Evolutionary conservation across 2,888 invertebrate genomes (phyloP).

Genomic region (Melikaiella ostensackeni): DNA sequence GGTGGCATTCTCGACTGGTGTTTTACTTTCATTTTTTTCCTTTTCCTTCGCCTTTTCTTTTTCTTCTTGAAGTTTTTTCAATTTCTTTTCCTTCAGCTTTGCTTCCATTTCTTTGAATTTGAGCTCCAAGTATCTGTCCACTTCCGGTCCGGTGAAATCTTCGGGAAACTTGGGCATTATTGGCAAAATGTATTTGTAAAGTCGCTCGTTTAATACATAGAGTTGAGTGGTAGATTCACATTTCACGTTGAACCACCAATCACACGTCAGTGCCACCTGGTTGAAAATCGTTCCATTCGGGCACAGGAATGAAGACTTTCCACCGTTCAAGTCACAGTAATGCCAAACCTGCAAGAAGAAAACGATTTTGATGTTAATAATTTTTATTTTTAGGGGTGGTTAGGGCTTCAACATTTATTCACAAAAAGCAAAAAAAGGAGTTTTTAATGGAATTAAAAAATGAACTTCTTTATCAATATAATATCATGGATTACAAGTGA

Average conservation of each 20-base stretch:
- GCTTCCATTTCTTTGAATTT: slow-evolving; percentile 94
- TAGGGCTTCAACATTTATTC: too few species aligned
- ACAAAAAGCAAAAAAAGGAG: too few species aligned
- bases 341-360: slow-evolving; percentile 87
- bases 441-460: too few species aligned
- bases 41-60: slow-evolving; percentile 65
- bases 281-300: slow-evolving; percentile 95
- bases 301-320: slow-evolving; percentile 92
- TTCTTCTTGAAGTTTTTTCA: slow-evolving; percentile 69
- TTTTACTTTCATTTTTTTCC: slow-evolving; percentile 62
- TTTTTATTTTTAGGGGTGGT: too few species aligned
- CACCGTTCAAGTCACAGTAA: slow-evolving; percentile 93
- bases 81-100: slow-evolving; percentile 84
- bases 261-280: slow-evolving; percentile 92
- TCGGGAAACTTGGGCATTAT: slow-evolving; percentile 93
- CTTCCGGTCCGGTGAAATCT: slow-evolving; percentile 92
- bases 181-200: slow-evolving; percentile 92
- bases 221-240: slow-evolving; percentile 90
- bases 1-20: slow-evolving; percentile 46
- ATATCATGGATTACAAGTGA: too few species aligned
- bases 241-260: slow-evolving; percentile 96
- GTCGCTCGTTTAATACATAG: slow-evolving; percentile 91
- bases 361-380: slow-evolving; percentile 36
- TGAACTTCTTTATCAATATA: too few species aligned
- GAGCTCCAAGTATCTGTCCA: slow-evolving; percentile 89